Percentiles rank a stretch among this genome's conserved stretches.
Conservation (phyloP, 2,113 vertebrate species). For the Lynx canadensis region DNA sequence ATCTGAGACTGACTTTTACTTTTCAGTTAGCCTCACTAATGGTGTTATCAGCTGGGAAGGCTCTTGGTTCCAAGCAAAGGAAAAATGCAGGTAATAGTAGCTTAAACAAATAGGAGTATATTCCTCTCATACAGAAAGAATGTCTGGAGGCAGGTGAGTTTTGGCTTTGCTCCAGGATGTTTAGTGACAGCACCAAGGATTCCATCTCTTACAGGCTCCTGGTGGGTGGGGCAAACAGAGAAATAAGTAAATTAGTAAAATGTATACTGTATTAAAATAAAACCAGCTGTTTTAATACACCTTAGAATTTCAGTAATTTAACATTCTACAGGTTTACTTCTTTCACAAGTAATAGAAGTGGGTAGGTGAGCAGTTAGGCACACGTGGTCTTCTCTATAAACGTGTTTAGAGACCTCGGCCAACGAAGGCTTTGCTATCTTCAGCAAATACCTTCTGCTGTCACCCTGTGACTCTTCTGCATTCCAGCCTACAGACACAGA, state of each 20-base stretch:
- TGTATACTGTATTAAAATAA: not conserved
- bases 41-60: not conserved
- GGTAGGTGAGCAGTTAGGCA: not conserved
- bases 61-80: not conserved
- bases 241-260: not conserved
- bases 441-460: not conserved
- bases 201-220: not conserved
- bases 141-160: not conserved
- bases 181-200: not conserved
- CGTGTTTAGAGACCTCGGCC: not conserved
- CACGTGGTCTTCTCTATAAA: not conserved
- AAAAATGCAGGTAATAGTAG: not conserved
- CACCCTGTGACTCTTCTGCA: not conserved
- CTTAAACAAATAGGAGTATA: not conserved
- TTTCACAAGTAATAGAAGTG: not conserved
- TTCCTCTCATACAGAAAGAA: not conserved
- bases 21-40: not conserved
- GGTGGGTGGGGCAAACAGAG: not conserved
- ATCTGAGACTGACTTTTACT: not conserved
- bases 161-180: not conserved
- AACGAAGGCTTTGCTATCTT: not conserved
- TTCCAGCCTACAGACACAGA: not conserved
- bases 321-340: not conserved
- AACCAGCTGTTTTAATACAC: not conserved
- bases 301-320: not conserved